phyloP scores from a whole-genome alignment of 2,888 invertebrate species.

The Cryptocheilus praepositus region DNA sequence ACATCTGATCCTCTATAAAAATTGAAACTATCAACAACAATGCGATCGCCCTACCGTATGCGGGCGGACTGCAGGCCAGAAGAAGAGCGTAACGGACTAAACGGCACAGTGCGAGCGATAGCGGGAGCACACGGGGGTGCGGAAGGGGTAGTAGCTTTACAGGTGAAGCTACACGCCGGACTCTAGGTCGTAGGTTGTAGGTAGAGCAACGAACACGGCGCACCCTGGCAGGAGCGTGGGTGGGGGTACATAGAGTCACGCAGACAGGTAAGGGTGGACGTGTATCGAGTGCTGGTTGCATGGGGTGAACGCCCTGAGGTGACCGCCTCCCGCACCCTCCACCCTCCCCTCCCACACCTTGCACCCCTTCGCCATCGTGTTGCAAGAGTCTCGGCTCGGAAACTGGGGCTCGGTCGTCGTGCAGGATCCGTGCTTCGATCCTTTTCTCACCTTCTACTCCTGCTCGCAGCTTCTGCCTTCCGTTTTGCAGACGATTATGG shows the following conservation, averaged over 20 bases:
- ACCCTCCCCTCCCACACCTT: slow-evolving; percentile 47
- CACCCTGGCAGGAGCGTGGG: slow-evolving; percentile 27
- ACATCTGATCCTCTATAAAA: too few relatives aligned
- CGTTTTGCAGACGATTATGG: too few relatives aligned
- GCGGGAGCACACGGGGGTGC: neutral
- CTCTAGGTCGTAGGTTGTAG: too few relatives aligned
- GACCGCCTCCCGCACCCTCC: slow-evolving; percentile 62
- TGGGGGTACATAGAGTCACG: slow-evolving; percentile 17
- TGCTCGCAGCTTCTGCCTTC: too few relatives aligned
- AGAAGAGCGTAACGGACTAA: slow-evolving; percentile 11
- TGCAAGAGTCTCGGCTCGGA: slow-evolving; percentile 46
- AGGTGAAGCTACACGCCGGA: too few relatives aligned
- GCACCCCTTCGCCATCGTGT: slow-evolving; percentile 25
- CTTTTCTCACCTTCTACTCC: slow-evolving; percentile 22
- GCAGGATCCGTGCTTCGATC: slow-evolving; percentile 36
- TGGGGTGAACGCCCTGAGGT: slow-evolving; percentile 65
- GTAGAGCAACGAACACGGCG: slow-evolving; percentile 3
- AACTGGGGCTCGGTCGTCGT: slow-evolving; percentile 52
- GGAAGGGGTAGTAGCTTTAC: neutral
- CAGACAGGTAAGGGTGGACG: slow-evolving; percentile 6
- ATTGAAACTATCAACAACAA: too few relatives aligned
- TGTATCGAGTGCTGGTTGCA: slow-evolving; percentile 61
- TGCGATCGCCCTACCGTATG: too few relatives aligned
- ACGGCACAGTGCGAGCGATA: slow-evolving; percentile 17
- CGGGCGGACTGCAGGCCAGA: slow-evolving; percentile 17